phyloP scores from a whole-genome alignment of 2,888 invertebrate species.

The Neelides folsomi region DNA sequence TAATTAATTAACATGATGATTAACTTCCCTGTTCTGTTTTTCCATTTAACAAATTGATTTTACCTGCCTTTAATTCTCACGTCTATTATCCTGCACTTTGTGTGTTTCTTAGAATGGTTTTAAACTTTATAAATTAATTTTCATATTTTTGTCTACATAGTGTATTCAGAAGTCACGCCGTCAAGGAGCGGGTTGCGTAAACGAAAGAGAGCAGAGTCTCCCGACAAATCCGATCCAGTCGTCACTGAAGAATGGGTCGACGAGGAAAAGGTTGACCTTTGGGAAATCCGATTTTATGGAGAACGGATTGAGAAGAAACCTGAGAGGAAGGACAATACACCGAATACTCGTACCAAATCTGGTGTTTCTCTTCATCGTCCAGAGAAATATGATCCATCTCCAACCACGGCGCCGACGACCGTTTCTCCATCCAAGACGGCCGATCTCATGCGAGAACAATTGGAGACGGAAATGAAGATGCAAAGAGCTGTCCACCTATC shows the following conservation, averaged over 20 bases:
- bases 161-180: slow-evolving; percentile 67
- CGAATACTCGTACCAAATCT: slow-evolving; percentile 26
- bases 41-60: no score
- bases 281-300: slow-evolving; percentile 90
- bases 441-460: slow-evolving; percentile 53
- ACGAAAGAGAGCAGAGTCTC: slow-evolving; percentile 82
- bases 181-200: slow-evolving; percentile 85
- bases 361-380: slow-evolving; percentile 31
- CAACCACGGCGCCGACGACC: slow-evolving; percentile 2
- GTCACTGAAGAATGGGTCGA: slow-evolving; percentile 92
- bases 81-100: no score
- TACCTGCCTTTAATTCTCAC: no score
- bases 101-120: background rate
- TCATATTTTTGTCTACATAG: background rate
- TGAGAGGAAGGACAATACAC: slow-evolving; percentile 15
- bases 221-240: slow-evolving; percentile 86
- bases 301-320: slow-evolving; percentile 49
- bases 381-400: slow-evolving; percentile 32
- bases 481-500: slow-evolving; percentile 82
- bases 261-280: slow-evolving; percentile 85
- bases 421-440: slow-evolving; percentile 31
- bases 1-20: background rate
- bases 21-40: background rate
- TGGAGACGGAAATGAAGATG: slow-evolving; percentile 77
- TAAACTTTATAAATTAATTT: slow-evolving; percentile 4